These are phyloP conservation scores for Artemia franciscana DNA, from an alignment of 1,140 invertebrate species.

Conservation along the genomic window DNA sequence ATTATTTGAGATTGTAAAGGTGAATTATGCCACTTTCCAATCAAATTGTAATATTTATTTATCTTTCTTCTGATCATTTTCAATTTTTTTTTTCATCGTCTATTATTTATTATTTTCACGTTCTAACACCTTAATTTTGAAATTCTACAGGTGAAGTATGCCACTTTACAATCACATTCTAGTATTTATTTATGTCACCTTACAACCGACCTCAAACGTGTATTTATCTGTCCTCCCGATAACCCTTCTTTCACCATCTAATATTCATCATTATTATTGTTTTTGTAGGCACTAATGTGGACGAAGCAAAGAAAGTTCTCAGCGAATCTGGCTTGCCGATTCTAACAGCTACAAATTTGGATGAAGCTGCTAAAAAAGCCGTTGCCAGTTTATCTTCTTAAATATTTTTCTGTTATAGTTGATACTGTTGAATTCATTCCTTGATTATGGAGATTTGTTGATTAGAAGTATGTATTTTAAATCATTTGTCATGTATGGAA, in stretches of 20 bases:
- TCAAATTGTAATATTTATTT: no score
- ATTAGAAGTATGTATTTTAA: no score
- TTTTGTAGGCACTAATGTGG: slow-evolving; percentile 40
- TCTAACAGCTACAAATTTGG: slow-evolving; percentile 53
- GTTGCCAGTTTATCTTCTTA: slow-evolving; percentile 26
- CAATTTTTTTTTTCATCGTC: no score
- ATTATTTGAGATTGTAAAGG: no score
- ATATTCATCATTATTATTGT: slow-evolving; percentile 3
- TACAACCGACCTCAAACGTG: neutral
- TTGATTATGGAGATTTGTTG: no score
- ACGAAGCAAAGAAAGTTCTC: slow-evolving; percentile 39
- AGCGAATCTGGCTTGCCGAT: slow-evolving; percentile 58
- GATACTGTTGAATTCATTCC: no score
- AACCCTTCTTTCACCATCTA: neutral
- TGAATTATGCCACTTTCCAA: no score
- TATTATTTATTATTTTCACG: slow-evolving; percentile 1
- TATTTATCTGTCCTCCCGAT: neutral
- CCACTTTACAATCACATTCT: neutral
- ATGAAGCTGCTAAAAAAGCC: slow-evolving; percentile 73
- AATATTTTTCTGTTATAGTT: no score
- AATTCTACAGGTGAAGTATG: neutral
- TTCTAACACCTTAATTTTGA: neutral
- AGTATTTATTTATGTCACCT: neutral
- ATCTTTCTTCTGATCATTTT: no score
- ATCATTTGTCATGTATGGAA: no score